These are phyloP conservation scores for Neodon shergylaensis DNA, from an alignment of 2,113 vertebrate species.

Conservation along the genomic window DNA sequence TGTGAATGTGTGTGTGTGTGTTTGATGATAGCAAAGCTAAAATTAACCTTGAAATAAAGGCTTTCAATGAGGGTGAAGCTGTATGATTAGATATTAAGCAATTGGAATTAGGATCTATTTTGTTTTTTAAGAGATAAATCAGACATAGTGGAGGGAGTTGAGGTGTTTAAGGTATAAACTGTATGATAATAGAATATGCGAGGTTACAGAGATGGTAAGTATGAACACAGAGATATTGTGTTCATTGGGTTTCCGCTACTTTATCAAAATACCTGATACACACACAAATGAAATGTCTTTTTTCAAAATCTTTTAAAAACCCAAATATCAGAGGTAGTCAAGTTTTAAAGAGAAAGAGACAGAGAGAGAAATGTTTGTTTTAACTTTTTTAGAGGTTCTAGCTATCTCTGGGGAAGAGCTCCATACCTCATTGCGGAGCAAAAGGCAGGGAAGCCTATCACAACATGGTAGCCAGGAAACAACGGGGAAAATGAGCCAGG, in stretches of 20 bases:
- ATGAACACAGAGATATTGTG: background rate
- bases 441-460: background rate
- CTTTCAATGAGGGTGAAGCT: background rate
- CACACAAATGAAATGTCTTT: background rate
- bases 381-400: background rate
- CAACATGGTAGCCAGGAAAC: background rate
- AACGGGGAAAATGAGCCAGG: background rate
- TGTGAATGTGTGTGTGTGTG: background rate
- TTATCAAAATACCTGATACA: background rate
- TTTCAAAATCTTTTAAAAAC: background rate
- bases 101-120: background rate
- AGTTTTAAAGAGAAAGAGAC: background rate
- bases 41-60: background rate
- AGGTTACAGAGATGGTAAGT: background rate
- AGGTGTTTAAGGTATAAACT: background rate
- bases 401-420: background rate
- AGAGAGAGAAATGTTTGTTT: background rate
- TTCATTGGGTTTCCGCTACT: background rate
- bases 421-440: fast-evolving
- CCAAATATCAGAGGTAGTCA: background rate
- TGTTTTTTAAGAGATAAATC: background rate
- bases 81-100: background rate
- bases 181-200: background rate
- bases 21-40: background rate
- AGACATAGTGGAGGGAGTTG: background rate